Base-by-base conservation (phyloP, 2,797 vertebrate species). In the Macropodus opercularis region DNA sequence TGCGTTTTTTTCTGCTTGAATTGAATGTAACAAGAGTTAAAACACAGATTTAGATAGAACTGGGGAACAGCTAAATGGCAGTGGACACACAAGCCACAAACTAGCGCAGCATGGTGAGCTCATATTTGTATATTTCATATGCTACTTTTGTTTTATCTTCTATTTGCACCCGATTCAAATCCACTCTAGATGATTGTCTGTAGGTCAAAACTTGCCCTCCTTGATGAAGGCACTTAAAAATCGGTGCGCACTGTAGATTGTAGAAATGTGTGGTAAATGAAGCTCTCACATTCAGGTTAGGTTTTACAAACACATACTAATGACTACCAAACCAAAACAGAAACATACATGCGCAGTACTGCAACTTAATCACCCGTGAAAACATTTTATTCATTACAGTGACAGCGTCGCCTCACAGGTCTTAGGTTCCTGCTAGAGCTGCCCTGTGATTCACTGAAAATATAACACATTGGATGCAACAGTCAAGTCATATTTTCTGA, bases 361-460 rank as follows among this genome's bases (percentile, higher is more conserved):
- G 53, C 8, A 17, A 73, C 40, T 61, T 64, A 67, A 82, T 74
- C 6, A 3, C 55, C 65, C 69, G 40, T 46, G 56, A 72, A 63
- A 56, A 76, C 75, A 22, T 72, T 70, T 81, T 75, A 63, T 77
- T 71, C 69, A 74, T 80, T 29, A 70, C 55, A 49, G 27, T 47
- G 35, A 21, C 50, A 68, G 47, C 18, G 14, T 18, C 64, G 44
- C 51, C 70, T 55, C 54, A 50, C 42, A 73, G 43, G 61, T 70
- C 60, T 59, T 32, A 59, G 48, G 64, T 77, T 63, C 57, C 53
- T 47, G 40, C n/a, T 24, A 46, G 57, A 72, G 48, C 54, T 53
- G 49, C 15, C 21, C 23, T 68, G 73, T 63, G 63, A 61, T 71
- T 61, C 53, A 42, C 47, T 53, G 62, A 57, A 78, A 76, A 67